Base-by-base conservation (phyloP, 2,888 invertebrate genomes). In the Mycalesis mineus region DNA sequence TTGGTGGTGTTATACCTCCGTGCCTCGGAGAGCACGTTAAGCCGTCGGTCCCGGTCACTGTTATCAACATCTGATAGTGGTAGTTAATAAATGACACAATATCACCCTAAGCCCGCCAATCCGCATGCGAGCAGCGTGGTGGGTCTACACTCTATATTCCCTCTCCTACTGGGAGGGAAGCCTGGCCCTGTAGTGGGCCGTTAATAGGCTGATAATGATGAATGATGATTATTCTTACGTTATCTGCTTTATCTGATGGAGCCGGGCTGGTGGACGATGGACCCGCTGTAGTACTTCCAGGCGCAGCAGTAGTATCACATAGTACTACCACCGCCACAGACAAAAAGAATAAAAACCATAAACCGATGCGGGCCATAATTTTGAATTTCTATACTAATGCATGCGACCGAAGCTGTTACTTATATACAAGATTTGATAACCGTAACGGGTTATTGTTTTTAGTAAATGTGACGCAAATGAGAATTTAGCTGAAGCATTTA, bases 341-440 rank as follows among this genome's bases (percentile, higher is more conserved):
- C 13, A 57, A 17, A 22, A 70, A 47, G 33, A 68, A 41, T 36
- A 71, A 48, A 9, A 70, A 36, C 44, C 64, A 64, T 22, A 70
- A 59, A 55, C 31, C 56, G 13, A 65, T 57, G 53, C 65, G 68
- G 22, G 55, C 58, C 75, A 74, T 75, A 40, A 31, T 64, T 66
- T 41, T 37, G 22, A n/a, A 29, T 51, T 48, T 47, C 51, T 55
- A 44, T 28, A 50, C 58, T 44, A 62, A 55, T 42, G 36, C 11
- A 47, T 59, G 40, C 57, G 58, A 52, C 52, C 55, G 60, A 56
- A 50, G 31, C 56, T 58, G 57, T 64, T 60, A 52, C 62, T 59
- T 68, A 65, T 68, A 70, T 69, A 69, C 63, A 56, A 45, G 52
- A n/a, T 49, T 59, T 64, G 59, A 69, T 62, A 56, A 31, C 64